Conservation (phyloP, 2,888 invertebrate genomes). For the Maniola hyperantus region DNA sequence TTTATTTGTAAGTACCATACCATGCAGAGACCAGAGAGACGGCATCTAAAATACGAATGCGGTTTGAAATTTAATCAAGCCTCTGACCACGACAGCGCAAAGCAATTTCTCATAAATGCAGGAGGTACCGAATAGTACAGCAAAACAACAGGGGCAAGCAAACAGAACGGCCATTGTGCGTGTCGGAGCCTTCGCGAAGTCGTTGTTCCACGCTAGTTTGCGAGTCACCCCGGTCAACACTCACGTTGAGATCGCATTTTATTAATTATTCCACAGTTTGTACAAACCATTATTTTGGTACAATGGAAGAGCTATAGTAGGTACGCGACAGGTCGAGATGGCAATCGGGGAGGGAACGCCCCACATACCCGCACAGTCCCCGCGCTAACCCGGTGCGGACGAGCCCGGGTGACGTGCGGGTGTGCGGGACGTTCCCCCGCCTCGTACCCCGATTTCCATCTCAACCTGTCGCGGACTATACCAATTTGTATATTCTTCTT, state of each 20-base stretch:
- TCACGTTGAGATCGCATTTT: constrained; percentile 51
- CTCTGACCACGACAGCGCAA: constrained; percentile 55
- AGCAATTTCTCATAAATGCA: constrained; percentile 55
- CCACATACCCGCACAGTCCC: no score
- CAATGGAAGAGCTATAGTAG: background rate
- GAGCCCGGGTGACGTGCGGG: no score
- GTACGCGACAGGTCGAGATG: no score
- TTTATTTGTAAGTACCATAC: constrained; percentile 19
- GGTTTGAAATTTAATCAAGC: constrained; percentile 65
- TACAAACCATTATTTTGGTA: constrained; percentile 16
- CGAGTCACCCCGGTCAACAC: constrained; percentile 60
- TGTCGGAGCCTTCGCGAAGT: constrained; percentile 57
- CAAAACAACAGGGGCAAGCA: constrained; percentile 50
- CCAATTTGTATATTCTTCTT: background rate
- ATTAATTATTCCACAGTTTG: constrained; percentile 27
- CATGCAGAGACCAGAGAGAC: constrained; percentile 27
- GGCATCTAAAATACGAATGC: constrained; percentile 45
- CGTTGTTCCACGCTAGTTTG: constrained; percentile 63
- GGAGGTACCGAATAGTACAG: constrained; percentile 47
- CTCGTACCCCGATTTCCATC: no score
- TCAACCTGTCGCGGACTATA: no score
- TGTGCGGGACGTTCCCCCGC: no score
- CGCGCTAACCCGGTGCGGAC: no score
- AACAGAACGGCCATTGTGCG: constrained; percentile 71
- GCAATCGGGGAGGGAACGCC: no score